Percentiles rank a stretch among this genome's conserved stretches.
Evolutionary conservation across 2,797 vertebrate genomes (phyloP).

Genomic region (Helicolenus hilgendorfi): DNA sequence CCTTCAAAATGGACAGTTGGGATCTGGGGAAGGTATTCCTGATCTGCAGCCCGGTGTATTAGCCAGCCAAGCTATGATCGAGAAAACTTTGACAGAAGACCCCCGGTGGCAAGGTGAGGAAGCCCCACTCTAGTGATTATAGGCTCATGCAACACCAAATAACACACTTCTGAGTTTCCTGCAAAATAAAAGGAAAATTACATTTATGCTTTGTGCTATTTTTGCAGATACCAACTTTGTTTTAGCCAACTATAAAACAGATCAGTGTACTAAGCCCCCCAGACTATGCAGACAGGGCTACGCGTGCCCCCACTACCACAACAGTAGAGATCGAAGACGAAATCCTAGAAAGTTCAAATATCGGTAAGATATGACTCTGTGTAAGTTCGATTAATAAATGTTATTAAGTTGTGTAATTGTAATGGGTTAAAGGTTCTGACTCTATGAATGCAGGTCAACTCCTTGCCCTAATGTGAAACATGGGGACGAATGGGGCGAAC

Average conservation of each 20-base stretch:
- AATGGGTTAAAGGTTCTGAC: background rate
- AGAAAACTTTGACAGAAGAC: constrained; percentile 96
- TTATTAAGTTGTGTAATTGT: background rate
- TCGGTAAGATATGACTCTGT: constrained; percentile 84
- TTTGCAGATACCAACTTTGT: constrained; percentile 95
- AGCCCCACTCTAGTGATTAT: background rate
- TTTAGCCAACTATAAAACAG: constrained; percentile 96
- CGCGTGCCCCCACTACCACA: constrained; percentile 96
- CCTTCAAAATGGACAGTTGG: constrained; percentile 94
- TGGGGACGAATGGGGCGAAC: constrained; percentile 97
- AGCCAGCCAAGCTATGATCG: constrained; percentile 97
- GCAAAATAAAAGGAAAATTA: background rate
- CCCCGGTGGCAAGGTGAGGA: constrained; percentile 96
- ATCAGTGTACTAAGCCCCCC: constrained; percentile 96
- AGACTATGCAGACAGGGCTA: constrained; percentile 97
- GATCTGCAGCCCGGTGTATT: constrained; percentile 95
- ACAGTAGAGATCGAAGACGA: constrained; percentile 94
- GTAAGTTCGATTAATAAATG: background rate
- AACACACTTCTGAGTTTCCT: background rate
- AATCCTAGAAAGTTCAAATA: constrained; percentile 96
- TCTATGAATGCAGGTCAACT: constrained; percentile 90
- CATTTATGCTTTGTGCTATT: background rate
- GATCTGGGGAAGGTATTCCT: constrained; percentile 92
- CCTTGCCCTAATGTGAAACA: constrained; percentile 96
- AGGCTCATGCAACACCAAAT: background rate